Conservation (phyloP, 2,888 invertebrate species). For the Pseudolycoriella hygida region DNA sequence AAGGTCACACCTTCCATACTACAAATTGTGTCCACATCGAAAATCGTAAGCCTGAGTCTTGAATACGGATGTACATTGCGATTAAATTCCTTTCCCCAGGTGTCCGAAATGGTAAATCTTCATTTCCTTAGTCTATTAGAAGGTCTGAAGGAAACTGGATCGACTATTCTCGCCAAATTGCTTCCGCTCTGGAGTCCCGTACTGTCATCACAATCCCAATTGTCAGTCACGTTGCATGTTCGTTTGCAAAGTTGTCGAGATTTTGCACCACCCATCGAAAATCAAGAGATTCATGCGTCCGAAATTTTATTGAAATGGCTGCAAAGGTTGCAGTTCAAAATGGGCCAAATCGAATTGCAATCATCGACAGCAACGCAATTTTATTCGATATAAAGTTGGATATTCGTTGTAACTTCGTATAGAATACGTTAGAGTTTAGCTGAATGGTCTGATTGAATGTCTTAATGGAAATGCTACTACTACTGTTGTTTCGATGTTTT, state of each 20-base stretch:
- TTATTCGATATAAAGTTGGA: slow-evolving; percentile 45
- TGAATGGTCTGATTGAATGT: too few relatives aligned
- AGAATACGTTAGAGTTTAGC: not conserved
- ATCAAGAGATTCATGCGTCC: slow-evolving; percentile 21
- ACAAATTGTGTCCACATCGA: slow-evolving; percentile 80
- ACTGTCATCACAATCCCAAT: slow-evolving; percentile 70
- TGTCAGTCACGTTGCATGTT: slow-evolving; percentile 75
- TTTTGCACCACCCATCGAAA: slow-evolving; percentile 33
- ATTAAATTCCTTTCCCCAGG: slow-evolving; percentile 31
- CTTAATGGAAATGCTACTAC: too few relatives aligned
- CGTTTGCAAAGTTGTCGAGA: slow-evolving; percentile 79
- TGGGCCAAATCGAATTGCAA: slow-evolving; percentile 92
- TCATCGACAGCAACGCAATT: slow-evolving; percentile 73
- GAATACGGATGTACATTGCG: slow-evolving; percentile 4
- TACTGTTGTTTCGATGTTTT: too few relatives aligned
- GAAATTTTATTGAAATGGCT: slow-evolving; percentile 61
- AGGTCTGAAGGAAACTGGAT: slow-evolving; percentile 86
- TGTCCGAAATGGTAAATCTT: slow-evolving; percentile 94
- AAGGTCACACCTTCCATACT: slow-evolving; percentile 92
- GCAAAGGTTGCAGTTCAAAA: slow-evolving; percentile 87
- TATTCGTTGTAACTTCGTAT: not conserved
- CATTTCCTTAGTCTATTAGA: slow-evolving; percentile 92
- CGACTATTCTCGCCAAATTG: slow-evolving; percentile 77
- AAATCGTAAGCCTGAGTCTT: slow-evolving; percentile 46
- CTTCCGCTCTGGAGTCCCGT: slow-evolving; percentile 94